Percentiles rank a stretch among this genome's conserved stretches.
These are phyloP conservation scores for Polydrusus tereticollis DNA, from an alignment of 2,888 invertebrate species.

Conservation along the genomic window DNA sequence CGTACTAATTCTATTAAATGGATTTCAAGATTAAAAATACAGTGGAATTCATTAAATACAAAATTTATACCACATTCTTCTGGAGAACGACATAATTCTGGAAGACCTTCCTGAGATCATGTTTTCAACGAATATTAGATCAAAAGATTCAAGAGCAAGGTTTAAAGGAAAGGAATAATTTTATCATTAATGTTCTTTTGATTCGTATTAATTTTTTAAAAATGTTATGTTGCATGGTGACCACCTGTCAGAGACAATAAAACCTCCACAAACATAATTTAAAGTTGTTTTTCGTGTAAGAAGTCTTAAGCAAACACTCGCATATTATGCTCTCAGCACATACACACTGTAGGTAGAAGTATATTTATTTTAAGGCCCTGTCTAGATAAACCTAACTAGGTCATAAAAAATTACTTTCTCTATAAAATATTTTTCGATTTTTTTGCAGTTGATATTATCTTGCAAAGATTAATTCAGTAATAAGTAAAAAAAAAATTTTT, in stretches of 20 bases:
- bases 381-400: constrained; percentile 25
- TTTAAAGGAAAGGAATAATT: too few relatives aligned
- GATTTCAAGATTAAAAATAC: too few relatives aligned
- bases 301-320: constrained; percentile 46
- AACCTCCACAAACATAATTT: constrained; percentile 45
- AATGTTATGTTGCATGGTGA: constrained; percentile 1
- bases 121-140: too few relatives aligned
- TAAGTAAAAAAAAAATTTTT: too few relatives aligned
- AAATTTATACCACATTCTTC: too few relatives aligned
- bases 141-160: too few relatives aligned
- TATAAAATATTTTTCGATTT: constrained; percentile 6
- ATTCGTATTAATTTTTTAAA: background rate
- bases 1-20: too few relatives aligned
- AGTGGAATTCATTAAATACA: too few relatives aligned
- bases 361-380: constrained; percentile 40
- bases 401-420: constrained; percentile 30
- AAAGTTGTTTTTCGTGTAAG: constrained; percentile 49
- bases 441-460: background rate
- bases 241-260: constrained; percentile 47
- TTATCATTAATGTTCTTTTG: background rate
- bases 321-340: constrained; percentile 29
- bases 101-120: too few relatives aligned
- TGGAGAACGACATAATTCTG: too few relatives aligned
- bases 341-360: constrained; percentile 29
- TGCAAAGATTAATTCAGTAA: background rate